Base-by-base conservation (phyloP, 1,140 invertebrate species). In the Ruditapes philippinarum region DNA sequence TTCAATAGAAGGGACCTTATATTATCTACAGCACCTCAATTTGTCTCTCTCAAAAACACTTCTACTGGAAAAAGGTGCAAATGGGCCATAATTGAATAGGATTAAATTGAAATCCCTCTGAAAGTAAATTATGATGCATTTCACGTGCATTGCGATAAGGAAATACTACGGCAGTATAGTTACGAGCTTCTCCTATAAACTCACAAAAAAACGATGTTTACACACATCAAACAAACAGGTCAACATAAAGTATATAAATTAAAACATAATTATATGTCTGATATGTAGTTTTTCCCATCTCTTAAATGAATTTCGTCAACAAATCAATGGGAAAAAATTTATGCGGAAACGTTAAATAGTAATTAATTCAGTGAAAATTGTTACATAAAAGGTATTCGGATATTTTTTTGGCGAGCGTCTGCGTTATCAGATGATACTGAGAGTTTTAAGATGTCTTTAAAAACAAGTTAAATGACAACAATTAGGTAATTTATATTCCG, bases 381-480 rank as follows among this genome's bases (percentile, higher is more conserved):
- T 74, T 74, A 42, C 70, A 45, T 74, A 42, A 74, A 74, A 40
- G n/a, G 70, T n/a, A 45, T 74, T 74, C 49, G 45, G 40, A 74
- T 74, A 42, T 42, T 40, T 31, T n/a, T 42, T 74, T 42, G 40
- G 70, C 70, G 49, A 74, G 40, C n/a, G 70, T 22, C 70, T 25
- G 31, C 25, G n/a, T 74, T 74, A 74, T 74, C 70, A 74, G 40
- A 74, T 74, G 40, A 74, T 74, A 74, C 40, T 12, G 2, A 22
- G 25, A 49, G 70, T 74, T 74, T 74, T 74, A 42, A 42, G n/a
- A 22, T 74, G 70, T 74, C 70, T 74, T 40, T 74, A 40, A 74
- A 74, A 42, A 42, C 70, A 45, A 74, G 19, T 22, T 74, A 42
- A 42, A 74, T 74, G 40, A 28, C 40, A 74, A 74, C 38, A 12